Conservation (phyloP, 2,888 invertebrate species). For the Agonopterix alstromeriana region DNA sequence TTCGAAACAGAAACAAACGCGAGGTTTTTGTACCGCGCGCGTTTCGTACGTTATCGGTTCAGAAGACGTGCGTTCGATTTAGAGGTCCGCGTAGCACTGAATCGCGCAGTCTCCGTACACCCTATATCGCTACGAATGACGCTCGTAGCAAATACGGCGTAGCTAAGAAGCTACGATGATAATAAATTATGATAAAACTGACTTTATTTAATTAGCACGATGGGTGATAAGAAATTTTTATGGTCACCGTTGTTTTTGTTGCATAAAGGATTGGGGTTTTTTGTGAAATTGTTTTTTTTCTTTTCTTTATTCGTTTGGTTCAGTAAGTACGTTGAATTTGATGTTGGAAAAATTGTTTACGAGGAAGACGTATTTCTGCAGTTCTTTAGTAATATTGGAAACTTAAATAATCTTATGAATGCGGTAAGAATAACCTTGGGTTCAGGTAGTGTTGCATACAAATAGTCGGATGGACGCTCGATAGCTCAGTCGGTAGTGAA, state of each 20-base stretch:
- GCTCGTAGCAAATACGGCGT: constrained; percentile 26
- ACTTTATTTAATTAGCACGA: constrained; percentile 36
- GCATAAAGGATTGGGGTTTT: not conserved
- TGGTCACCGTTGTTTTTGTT: no score
- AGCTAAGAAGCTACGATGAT: constrained; percentile 24
- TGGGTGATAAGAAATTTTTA: constrained; percentile 9
- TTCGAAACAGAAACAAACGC: not conserved
- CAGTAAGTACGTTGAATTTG: no score
- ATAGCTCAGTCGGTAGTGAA: no score
- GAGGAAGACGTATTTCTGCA: no score
- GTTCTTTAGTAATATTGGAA: no score
- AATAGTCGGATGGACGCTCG: no score
- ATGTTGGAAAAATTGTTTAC: no score
- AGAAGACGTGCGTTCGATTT: constrained; percentile 26
- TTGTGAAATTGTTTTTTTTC: no score
- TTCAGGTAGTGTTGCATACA: no score
- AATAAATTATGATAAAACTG: constrained; percentile 37
- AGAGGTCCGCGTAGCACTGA: constrained; percentile 48
- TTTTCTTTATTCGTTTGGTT: no score
- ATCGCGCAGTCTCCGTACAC: constrained; percentile 65
- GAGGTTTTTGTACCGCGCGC: constrained; percentile 3
- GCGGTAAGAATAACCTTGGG: no score
- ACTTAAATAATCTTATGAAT: no score
- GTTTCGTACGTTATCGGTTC: not conserved
- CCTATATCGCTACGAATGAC: constrained; percentile 34